phyloP scores from a whole-genome alignment of 2,113 vertebrate species.

The Aptenodytes patagonicus region DNA sequence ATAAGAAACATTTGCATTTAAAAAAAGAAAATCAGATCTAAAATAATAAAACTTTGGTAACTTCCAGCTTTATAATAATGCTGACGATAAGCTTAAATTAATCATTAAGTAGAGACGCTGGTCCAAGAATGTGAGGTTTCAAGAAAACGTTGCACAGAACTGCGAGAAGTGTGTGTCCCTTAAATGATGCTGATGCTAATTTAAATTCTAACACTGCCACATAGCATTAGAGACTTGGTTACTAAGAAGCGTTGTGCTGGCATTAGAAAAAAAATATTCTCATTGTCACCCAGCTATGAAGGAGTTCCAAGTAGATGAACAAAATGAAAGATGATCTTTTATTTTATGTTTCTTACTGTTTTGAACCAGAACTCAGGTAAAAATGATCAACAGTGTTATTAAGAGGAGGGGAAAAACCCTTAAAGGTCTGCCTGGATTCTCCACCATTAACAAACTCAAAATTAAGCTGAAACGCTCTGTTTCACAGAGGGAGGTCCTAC shows the following conservation, averaged over 20 bases:
- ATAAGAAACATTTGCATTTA: neutral
- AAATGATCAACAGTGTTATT: neutral
- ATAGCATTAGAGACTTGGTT: fast-evolving
- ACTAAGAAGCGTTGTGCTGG: neutral
- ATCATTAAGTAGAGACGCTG: neutral
- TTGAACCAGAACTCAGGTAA: neutral
- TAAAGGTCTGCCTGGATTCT: neutral
- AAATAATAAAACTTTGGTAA: neutral
- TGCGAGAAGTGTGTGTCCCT: fast-evolving
- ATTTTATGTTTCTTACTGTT: fast-evolving
- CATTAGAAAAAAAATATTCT: neutral
- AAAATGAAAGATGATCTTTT: fast-evolving
- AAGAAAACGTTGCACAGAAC: neutral
- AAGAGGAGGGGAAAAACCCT: fast-evolving
- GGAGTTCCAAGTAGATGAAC: neutral
- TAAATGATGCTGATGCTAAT: neutral
- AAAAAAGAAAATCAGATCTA: neutral
- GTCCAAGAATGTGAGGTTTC: neutral
- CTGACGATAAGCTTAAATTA: neutral
- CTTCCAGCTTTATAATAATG: neutral
- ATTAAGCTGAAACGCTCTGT: neutral
- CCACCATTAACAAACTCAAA: neutral
- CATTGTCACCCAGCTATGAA: neutral
- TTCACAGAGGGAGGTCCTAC: neutral
- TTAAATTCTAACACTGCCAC: neutral